Conservation (phyloP, 2,888 invertebrate species). For the Hetaerina titia region DNA sequence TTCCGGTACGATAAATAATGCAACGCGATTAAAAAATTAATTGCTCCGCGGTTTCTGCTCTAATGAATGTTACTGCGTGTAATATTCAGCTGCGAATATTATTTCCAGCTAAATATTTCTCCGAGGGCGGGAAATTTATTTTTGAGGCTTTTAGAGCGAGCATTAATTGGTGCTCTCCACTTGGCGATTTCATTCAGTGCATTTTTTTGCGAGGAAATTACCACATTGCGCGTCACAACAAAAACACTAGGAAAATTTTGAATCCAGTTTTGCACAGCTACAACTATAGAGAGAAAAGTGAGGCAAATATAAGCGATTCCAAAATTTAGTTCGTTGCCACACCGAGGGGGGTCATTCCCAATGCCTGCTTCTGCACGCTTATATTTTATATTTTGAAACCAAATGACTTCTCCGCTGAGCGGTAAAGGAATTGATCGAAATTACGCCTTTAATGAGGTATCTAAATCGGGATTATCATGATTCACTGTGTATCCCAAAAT, state of each 20-base stretch:
- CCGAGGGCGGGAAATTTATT: background rate
- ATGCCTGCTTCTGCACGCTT: too few relatives aligned
- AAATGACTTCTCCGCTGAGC: too few relatives aligned
- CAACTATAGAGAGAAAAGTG: background rate
- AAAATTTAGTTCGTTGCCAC: too few relatives aligned
- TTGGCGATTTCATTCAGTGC: background rate
- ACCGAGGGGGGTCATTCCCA: too few relatives aligned
- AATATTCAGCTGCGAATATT: background rate
- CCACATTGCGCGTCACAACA: background rate
- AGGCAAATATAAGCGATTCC: too few relatives aligned
- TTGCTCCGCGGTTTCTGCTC: background rate
- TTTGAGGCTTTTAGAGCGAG: background rate
- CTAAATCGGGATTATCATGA: too few relatives aligned
- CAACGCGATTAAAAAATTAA: slow-evolving; percentile 19
- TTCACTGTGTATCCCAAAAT: too few relatives aligned
- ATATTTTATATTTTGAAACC: too few relatives aligned
- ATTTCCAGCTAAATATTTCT: background rate
- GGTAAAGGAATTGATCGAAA: too few relatives aligned
- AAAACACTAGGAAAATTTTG: background rate
- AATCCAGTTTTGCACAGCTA: background rate
- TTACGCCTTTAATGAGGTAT: too few relatives aligned
- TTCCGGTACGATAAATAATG: slow-evolving; percentile 15
- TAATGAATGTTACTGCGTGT: slow-evolving; percentile 2
- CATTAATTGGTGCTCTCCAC: background rate
- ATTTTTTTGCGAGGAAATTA: background rate